These are phyloP conservation scores for Ormyrus labotus DNA, from an alignment of 2,888 invertebrate genomes.

Conservation along the genomic window DNA sequence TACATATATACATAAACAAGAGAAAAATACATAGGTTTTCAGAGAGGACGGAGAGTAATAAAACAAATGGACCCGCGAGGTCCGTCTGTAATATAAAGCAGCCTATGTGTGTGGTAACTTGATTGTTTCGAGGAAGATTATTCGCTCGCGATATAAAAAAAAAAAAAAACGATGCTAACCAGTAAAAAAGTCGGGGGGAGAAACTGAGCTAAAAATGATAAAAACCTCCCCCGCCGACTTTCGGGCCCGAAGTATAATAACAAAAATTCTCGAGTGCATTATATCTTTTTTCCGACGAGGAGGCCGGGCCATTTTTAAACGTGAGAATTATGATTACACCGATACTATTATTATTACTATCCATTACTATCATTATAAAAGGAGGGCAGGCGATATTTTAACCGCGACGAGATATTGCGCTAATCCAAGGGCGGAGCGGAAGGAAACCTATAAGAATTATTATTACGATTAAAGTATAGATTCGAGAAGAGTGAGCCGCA, in stretches of 20 bases:
- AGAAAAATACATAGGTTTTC: slow-evolving; percentile 9
- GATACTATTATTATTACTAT: slow-evolving; percentile 8
- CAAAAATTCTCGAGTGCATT: not conserved
- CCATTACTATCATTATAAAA: slow-evolving; percentile 12
- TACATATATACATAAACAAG: slow-evolving; percentile 37
- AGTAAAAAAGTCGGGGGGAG: no score
- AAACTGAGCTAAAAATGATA: no score
- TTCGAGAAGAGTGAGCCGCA: slow-evolving; percentile 3
- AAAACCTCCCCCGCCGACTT: not conserved
- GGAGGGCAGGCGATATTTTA: slow-evolving; percentile 30
- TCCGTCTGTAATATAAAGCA: slow-evolving; percentile 48
- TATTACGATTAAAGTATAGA: not conserved
- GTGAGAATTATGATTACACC: slow-evolving; percentile 21
- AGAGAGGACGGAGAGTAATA: slow-evolving; percentile 2
- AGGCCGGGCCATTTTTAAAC: slow-evolving; percentile 17
- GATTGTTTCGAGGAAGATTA: slow-evolving; percentile 26
- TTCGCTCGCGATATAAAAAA: not conserved
- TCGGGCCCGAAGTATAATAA: slow-evolving; percentile 12
- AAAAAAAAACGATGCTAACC: not conserved
- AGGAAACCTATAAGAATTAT: slow-evolving; percentile 10
- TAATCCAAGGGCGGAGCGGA: not conserved
- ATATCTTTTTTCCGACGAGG: not conserved
- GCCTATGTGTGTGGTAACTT: slow-evolving; percentile 23
- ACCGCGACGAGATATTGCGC: slow-evolving; percentile 4
- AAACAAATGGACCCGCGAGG: slow-evolving; percentile 24